These are phyloP conservation scores for Muschampia plurimacula DNA, from an alignment of 2,888 invertebrate species.

Conservation along the genomic window DNA sequence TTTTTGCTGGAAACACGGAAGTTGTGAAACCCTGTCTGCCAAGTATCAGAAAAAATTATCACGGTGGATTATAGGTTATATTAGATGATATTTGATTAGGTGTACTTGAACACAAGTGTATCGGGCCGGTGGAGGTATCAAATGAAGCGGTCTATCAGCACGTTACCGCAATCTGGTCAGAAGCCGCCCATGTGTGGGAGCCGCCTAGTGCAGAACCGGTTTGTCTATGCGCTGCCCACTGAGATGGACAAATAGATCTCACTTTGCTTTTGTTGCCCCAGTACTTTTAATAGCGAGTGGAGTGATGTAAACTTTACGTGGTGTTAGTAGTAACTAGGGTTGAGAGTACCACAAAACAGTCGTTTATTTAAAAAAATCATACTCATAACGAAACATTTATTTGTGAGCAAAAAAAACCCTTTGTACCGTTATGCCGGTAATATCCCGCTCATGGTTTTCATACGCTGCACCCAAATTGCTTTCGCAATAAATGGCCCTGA, in stretches of 20 bases:
- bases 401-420: slow-evolving; percentile 53
- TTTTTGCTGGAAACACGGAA: slow-evolving; percentile 24
- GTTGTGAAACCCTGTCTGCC: slow-evolving; percentile 15
- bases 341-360: no score
- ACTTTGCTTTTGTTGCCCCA: slow-evolving; percentile 62
- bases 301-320: neutral
- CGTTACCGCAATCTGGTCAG: slow-evolving; percentile 67
- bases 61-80: slow-evolving; percentile 8
- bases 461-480: slow-evolving; percentile 61
- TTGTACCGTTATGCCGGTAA: slow-evolving; percentile 61
- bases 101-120: slow-evolving; percentile 44
- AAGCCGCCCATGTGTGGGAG: slow-evolving; percentile 81
- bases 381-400: slow-evolving; percentile 53
- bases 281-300: slow-evolving; percentile 39
- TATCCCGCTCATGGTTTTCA: slow-evolving; percentile 55
- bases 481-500: slow-evolving; percentile 62
- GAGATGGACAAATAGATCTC: slow-evolving; percentile 52
- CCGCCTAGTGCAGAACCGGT: slow-evolving; percentile 69
- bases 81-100: slow-evolving; percentile 42
- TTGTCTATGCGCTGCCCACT: slow-evolving; percentile 64
- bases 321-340: neutral
- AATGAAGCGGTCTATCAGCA: slow-evolving; percentile 77
- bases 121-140: slow-evolving; percentile 60
- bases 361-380: no score
- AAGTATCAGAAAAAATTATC: slow-evolving; percentile 17